phyloP scores from a whole-genome alignment of 2,797 vertebrate genomes.

The Gambelia wislizenii region DNA sequence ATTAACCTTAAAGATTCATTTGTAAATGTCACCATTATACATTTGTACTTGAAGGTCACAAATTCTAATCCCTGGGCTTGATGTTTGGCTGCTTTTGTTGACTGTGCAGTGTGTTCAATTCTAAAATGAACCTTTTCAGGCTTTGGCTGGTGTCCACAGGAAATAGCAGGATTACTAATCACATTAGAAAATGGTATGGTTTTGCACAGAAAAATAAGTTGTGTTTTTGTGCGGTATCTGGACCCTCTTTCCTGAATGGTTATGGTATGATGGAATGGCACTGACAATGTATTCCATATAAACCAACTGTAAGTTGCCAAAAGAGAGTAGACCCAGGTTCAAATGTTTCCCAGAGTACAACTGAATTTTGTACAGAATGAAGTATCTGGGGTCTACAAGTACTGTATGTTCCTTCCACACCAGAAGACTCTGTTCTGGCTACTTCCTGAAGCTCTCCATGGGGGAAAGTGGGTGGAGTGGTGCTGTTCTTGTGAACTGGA shows the following conservation, averaged over 20 bases:
- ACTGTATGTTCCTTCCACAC: background rate
- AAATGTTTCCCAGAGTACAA: background rate
- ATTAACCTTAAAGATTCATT: slow-evolving; percentile 58
- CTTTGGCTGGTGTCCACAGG: slow-evolving; percentile 19
- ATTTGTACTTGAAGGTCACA: slow-evolving; percentile 50
- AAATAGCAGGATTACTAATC: slow-evolving; percentile 14
- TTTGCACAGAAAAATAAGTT: slow-evolving; percentile 29
- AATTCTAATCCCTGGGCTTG: slow-evolving; percentile 52
- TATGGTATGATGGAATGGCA: background rate
- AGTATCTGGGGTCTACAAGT: too few species aligned
- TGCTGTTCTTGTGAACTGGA: background rate
- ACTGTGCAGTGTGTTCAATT: slow-evolving; percentile 39
- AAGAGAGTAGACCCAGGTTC: background rate
- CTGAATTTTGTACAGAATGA: background rate
- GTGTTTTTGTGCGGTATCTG: background rate
- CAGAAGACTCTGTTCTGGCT: background rate
- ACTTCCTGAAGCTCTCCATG: background rate
- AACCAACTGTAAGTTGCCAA: background rate
- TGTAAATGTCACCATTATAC: slow-evolving; percentile 57
- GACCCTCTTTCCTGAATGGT: background rate
- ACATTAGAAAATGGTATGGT: slow-evolving; percentile 4
- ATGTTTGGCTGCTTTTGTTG: slow-evolving; percentile 30
- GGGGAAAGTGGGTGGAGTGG: background rate
- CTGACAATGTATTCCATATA: background rate
- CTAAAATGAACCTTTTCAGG: slow-evolving; percentile 18